Evolutionary conservation across 1,140 invertebrate species (phyloP), one percentile per base, ranked within the genome.

Genomic region (Rhagoletis zephyria): DNA sequence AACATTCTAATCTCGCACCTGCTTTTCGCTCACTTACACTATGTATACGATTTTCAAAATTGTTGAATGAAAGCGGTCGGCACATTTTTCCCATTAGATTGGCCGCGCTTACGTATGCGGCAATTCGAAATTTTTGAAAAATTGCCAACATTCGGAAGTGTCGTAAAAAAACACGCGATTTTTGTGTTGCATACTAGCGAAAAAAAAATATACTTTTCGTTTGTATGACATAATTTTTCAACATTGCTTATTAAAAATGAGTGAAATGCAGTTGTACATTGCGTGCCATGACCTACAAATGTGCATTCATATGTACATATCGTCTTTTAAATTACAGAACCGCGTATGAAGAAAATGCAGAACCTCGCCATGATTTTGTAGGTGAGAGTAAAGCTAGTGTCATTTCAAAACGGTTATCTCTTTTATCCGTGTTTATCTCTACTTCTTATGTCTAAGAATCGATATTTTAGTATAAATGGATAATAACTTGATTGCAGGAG

Each of bases 151-250:
- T 45, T 9, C 9, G 19, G 14, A 42, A 45, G 16, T 87, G 77
- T 86, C 7, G 40, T 40, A 85, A 65, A 51, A 67, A 88, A 51
- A 67, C 85, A 60, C 59, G 45, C 85, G 59, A 77, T 70, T 86
- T 67, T 60, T 19, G 67, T 19, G 65, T 60, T 85, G 60, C 51
- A 60, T 60, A 63, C 40, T 42, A 7, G 48, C 9, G 60, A 60
- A 59, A 16, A 74, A 74, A 81, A n/a, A 16, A 77, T 30, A 51
- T 48, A 56, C 7, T 59, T 56, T 5, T 7, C 12, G 9, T 0
- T 56, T 9, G 74, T 81, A 16, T 81, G 74, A 56, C 48, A 81
- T 81, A 42, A 19, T 45, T 74, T 81, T n/a, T 42, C 74, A 81
- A 81, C 16, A 81, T n/a, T 56, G 40, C 45, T 45, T 48, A 74